Conservation (phyloP, 2,113 vertebrate species). For the Parotia lawesii region DNA sequence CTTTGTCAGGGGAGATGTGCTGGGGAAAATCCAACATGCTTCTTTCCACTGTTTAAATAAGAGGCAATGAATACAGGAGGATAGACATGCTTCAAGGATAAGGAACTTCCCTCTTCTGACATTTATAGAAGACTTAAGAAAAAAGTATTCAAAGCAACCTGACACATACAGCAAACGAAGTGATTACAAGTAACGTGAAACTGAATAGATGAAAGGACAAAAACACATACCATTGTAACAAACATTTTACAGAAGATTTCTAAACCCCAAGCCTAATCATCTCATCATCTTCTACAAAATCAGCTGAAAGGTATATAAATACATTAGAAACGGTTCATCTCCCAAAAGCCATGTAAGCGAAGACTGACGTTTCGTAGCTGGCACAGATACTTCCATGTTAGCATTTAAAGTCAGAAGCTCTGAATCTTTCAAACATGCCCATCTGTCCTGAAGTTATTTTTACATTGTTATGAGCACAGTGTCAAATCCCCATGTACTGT, state of each 20-base stretch:
- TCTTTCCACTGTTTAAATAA: constrained; percentile 79
- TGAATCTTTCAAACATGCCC: background rate
- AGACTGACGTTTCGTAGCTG: background rate
- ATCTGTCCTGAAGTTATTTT: constrained; percentile 15
- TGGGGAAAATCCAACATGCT: constrained; percentile 90
- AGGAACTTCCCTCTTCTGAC: background rate
- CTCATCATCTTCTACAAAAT: background rate
- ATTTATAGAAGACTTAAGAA: background rate
- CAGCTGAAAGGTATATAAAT: background rate
- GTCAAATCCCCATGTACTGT: background rate
- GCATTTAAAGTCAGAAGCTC: background rate
- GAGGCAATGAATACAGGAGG: background rate
- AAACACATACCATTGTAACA: background rate
- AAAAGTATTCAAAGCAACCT: background rate
- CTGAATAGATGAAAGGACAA: background rate
- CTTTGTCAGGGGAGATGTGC: constrained; percentile 82
- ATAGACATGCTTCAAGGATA: background rate
- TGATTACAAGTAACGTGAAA: background rate
- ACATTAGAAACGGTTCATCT: background rate
- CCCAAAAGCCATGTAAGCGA: background rate
- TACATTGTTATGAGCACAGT: background rate
- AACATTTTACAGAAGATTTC: background rate
- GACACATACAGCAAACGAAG: background rate
- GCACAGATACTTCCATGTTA: background rate
- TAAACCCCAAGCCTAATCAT: background rate